Conservation (phyloP, 2,888 invertebrate species). For the Stomorhina lunata region DNA sequence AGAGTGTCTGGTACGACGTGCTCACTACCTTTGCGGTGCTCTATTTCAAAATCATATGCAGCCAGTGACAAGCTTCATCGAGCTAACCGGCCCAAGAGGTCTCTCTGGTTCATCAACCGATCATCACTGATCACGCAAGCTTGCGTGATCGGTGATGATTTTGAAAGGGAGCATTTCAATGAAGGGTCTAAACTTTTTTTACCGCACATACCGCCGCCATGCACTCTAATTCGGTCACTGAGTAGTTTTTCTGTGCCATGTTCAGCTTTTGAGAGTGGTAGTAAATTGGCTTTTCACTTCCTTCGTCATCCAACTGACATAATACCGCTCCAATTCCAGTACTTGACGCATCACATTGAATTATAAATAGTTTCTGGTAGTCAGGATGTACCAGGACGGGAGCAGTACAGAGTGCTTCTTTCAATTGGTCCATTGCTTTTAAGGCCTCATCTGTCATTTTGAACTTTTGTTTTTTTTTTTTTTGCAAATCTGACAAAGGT, state of each 20-base stretch:
- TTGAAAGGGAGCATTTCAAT: too few relatives aligned
- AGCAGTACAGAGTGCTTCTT: background rate
- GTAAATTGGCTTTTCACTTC: background rate
- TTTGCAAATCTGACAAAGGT: background rate
- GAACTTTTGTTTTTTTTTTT: background rate
- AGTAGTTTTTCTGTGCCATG: background rate
- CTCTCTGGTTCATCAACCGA: background rate
- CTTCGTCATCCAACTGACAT: background rate
- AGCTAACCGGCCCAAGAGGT: background rate
- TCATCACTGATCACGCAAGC: too few relatives aligned
- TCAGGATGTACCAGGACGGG: background rate
- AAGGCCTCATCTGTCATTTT: background rate
- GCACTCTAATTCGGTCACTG: too few relatives aligned
- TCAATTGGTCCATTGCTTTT: background rate
- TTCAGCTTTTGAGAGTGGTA: background rate
- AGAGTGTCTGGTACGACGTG: background rate
- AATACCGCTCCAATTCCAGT: too few relatives aligned
- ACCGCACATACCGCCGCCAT: too few relatives aligned
- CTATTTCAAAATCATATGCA: background rate
- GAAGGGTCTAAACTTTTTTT: background rate
- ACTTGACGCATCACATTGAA: background rate
- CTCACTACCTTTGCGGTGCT: background rate
- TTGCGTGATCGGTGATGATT: background rate
- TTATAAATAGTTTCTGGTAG: background rate
- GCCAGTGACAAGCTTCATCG: background rate